These are phyloP conservation scores for Vicugna pacos DNA, from an alignment of 2,113 vertebrate species.

Conservation along the genomic window DNA sequence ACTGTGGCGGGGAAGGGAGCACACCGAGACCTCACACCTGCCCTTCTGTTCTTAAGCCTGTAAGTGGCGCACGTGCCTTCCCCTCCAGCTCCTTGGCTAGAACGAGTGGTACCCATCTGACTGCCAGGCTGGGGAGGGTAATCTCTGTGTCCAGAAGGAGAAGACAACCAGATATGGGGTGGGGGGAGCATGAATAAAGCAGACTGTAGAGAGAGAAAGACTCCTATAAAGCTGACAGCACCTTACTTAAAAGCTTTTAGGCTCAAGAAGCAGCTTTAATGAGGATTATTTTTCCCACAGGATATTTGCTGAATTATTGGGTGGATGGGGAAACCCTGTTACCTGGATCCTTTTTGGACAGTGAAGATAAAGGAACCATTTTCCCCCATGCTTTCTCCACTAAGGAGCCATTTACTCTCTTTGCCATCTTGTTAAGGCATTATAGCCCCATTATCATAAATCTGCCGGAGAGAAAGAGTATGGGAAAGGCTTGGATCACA, in stretches of 20 bases:
- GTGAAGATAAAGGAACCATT: not conserved
- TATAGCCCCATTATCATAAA: constrained; percentile 37
- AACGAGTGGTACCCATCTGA: not conserved
- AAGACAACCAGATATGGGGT: not conserved
- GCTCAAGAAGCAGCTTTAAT: constrained; percentile 11
- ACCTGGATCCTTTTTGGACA: not conserved
- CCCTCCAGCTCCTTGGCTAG: not conserved
- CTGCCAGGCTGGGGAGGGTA: accelerated
- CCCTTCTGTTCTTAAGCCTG: not conserved
- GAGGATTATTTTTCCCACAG: constrained; percentile 7
- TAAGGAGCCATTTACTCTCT: not conserved
- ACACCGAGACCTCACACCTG: not conserved
- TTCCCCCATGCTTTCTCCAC: not conserved
- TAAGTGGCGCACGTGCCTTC: not conserved
- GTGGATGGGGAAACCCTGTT: not conserved
- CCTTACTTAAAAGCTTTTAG: constrained; percentile 49
- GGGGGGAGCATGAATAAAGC: not conserved
- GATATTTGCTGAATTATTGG: constrained; percentile 24
- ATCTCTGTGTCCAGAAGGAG: not conserved
- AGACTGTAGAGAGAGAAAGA: not conserved
- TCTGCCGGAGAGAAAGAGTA: not conserved
- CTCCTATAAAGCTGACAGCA: constrained; percentile 10
- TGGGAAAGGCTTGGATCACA: not conserved
- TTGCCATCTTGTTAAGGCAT: not conserved
- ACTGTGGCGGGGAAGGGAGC: not conserved